A percentile compares a stretch with the other conserved stretches of the same genome.
These are phyloP conservation scores for Caretta caretta DNA, from an alignment of 2,113 vertebrate genomes.

Conservation along the genomic window DNA sequence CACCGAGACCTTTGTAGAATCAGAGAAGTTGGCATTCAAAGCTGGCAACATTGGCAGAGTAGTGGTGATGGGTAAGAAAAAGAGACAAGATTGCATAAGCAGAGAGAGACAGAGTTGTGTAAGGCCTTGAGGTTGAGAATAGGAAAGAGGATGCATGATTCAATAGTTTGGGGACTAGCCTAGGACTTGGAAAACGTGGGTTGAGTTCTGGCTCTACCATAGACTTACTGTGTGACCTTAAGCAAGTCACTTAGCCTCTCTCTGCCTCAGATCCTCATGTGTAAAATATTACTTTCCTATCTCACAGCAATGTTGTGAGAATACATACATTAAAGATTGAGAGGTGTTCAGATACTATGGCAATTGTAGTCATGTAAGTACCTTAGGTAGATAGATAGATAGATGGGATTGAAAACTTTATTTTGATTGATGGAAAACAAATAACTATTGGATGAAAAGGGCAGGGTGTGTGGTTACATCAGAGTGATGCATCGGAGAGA, in stretches of 20 bases:
- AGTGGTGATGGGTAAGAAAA: not conserved
- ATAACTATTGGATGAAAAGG: not conserved
- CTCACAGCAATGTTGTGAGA: not conserved
- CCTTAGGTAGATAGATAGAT: not conserved
- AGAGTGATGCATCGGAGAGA: not conserved
- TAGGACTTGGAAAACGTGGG: not conserved
- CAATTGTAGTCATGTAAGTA: not conserved
- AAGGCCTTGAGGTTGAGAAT: not conserved
- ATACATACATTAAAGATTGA: not conserved
- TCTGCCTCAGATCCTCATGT: not conserved
- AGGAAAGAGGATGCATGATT: not conserved
- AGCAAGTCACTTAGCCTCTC: not conserved
- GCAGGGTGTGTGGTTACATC: not conserved
- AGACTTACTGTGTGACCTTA: not conserved
- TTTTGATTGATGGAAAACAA: not conserved
- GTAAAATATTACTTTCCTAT: not conserved
- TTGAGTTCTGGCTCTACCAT: not conserved
- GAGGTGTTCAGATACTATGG: not conserved
- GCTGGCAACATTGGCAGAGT: not conserved
- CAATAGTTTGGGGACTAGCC: not conserved
- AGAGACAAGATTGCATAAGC: not conserved
- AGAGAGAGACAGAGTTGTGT: not conserved
- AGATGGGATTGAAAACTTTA: not conserved
- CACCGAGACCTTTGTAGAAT: not conserved
- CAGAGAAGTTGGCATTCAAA: not conserved